Percentiles rank a stretch among this genome's conserved stretches.
phyloP scores from a whole-genome alignment of 2,888 invertebrate species.

The Sarcophaga carnaria region DNA sequence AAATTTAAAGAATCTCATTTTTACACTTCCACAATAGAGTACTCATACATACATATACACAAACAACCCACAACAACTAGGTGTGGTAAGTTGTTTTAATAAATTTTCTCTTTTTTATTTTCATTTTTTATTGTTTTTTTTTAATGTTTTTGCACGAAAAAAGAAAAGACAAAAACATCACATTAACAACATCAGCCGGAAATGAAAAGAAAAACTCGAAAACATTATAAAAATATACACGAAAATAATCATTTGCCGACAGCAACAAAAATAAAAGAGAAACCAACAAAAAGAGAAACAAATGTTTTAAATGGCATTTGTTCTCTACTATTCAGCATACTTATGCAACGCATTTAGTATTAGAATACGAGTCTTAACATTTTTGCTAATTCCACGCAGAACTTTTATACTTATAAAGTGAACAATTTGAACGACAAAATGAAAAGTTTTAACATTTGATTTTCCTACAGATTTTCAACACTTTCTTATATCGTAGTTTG shows the following conservation, averaged over 20 bases:
- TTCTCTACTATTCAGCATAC: too few relatives aligned
- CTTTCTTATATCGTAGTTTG: too few relatives aligned
- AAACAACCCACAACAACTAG: not conserved
- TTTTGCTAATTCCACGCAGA: too few relatives aligned
- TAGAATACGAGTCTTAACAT: too few relatives aligned
- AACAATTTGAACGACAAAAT: too few relatives aligned
- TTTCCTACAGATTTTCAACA: too few relatives aligned
- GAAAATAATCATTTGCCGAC: not conserved
- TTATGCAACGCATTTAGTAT: too few relatives aligned
- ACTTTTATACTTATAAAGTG: too few relatives aligned
- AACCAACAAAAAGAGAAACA: not conserved
- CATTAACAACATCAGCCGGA: constrained; percentile 28
- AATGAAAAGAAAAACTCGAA: constrained; percentile 11
- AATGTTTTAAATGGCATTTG: not conserved
- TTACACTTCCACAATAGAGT: not conserved
- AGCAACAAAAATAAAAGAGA: not conserved
- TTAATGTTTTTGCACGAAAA: too few relatives aligned
- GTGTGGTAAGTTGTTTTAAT: constrained; percentile 35
- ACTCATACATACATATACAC: not conserved
- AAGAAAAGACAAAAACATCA: constrained; percentile 3
- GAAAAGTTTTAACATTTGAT: too few relatives aligned
- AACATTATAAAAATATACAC: not conserved
- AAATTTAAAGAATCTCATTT: not conserved
- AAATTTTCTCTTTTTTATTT: constrained; percentile 25
- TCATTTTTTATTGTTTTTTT: not conserved